These are phyloP conservation scores for Pseudochaenichthys georgianus DNA, from an alignment of 2,797 vertebrate species.

Conservation along the genomic window DNA sequence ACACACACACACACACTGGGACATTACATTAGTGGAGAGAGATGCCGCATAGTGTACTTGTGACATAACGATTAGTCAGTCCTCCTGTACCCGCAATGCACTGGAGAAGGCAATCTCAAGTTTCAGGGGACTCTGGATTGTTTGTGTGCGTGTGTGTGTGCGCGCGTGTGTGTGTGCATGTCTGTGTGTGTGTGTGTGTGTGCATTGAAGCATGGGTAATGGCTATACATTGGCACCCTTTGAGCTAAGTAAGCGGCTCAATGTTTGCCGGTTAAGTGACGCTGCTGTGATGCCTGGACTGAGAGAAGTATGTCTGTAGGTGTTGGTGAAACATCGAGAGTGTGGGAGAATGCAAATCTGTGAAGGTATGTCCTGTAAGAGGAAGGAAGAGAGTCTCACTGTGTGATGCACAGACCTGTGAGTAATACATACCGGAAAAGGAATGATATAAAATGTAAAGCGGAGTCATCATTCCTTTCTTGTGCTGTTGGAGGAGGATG, in stretches of 20 bases:
- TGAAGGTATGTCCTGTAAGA: neutral
- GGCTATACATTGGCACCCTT: constrained; percentile 37
- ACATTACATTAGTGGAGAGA: constrained; percentile 55
- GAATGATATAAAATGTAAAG: neutral
- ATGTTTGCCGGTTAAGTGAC: constrained; percentile 30
- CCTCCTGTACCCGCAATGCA: constrained; percentile 64
- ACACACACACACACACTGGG: constrained; percentile 1
- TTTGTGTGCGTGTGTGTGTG: constrained; percentile 21
- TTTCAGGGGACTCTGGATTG: constrained; percentile 22
- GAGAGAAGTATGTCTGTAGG: neutral
- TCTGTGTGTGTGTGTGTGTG: constrained; percentile 5
- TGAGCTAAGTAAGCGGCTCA: constrained; percentile 35
- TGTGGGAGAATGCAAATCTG: constrained; percentile 2
- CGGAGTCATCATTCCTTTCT: no score
- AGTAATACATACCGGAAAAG: neutral
- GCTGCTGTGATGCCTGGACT: constrained; percentile 19
- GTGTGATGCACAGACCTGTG: neutral
- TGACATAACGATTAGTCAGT: constrained; percentile 67
- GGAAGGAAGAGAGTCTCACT: neutral
- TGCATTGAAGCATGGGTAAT: constrained; percentile 25
- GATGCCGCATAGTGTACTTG: constrained; percentile 48
- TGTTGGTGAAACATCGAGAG: neutral
- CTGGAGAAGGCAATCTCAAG: constrained; percentile 52
- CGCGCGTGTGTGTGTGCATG: constrained; percentile 8
- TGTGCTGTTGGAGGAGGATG: no score